A percentile compares a stretch with the other conserved stretches of the same genome.
These are phyloP conservation scores for Petromus typicus DNA, from an alignment of 2,113 vertebrate genomes.

Conservation along the genomic window DNA sequence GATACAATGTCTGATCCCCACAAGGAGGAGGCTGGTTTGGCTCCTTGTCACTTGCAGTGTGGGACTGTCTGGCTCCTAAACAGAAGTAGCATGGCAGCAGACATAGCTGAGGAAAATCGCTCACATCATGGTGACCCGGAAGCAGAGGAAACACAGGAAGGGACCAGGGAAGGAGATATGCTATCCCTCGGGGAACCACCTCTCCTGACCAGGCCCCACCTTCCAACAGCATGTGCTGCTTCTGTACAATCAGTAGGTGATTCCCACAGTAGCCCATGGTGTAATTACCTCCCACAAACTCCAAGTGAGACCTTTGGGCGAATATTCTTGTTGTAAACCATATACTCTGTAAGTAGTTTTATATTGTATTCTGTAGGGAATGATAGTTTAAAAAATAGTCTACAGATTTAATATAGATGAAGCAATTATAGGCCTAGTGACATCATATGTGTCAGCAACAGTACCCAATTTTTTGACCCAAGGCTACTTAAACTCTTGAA, in stretches of 20 bases:
- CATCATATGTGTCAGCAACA: background rate
- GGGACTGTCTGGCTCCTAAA: background rate
- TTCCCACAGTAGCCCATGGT: background rate
- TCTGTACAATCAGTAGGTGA: background rate
- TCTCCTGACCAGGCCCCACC: background rate
- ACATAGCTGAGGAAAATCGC: background rate
- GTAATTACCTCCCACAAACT: background rate
- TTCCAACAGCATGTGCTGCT: background rate
- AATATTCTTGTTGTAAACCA: background rate
- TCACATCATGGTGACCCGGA: background rate
- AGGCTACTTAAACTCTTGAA: background rate
- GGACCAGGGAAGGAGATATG: background rate
- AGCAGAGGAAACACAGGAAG: background rate
- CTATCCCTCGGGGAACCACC: background rate
- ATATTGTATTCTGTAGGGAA: background rate
- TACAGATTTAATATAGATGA: background rate
- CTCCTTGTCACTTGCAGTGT: background rate
- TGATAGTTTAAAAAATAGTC: background rate
- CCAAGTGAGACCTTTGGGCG: background rate
- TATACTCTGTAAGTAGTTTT: background rate
- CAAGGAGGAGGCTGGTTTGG: background rate
- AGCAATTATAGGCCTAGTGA: background rate
- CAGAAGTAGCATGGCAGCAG: background rate
- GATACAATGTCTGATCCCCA: background rate
- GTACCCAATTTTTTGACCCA: background rate